Base-by-base conservation (phyloP, 2,797 vertebrate species). In the Sorex maritimensis region DNA sequence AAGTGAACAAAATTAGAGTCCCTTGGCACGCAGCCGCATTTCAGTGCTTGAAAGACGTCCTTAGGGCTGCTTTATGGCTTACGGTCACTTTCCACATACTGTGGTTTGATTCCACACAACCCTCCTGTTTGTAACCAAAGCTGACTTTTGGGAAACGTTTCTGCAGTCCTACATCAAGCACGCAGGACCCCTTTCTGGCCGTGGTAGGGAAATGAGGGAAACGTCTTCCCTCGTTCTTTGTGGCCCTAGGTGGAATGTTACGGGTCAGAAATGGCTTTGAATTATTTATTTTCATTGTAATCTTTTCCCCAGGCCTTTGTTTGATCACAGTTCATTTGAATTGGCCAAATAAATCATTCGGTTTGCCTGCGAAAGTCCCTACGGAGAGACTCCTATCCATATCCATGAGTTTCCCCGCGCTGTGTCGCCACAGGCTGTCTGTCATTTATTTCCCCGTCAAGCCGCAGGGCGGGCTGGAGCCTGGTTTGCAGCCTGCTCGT, bases 321-420 rank as follows among this genome's bases (percentile, higher is more conserved):
- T 90, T 79, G 68, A 69, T 75, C 81, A 52, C 24, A 78, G 69
- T 93, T 90, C 7, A 11, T 94, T 92, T 86, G 92, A 95, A 92
- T 94, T 93, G 89, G 44, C 79, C 72, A 28, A 88, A 79, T 96
- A 86, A 91, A 92, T 93, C 93, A 84, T 87, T 96, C 61, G 92
- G 95, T 85, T 92, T 81, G 73, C 86, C 84, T 58, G 14, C 71
- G 86, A n/a, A 81, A 88, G 85, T 93, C 94, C 87, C 89, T 2
- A 28, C 81, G 90, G 94, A 91, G 55, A 88, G 63, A 58, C n/a
- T 93, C 81, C 13, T 81, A 78, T 96, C 69, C 68, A 75, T 95
- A 74, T 65, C 80, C 93, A 90, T 71, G 92, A 94, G 84, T 30
- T 81, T 75, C 19, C 41, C 30, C 34, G 34, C 34, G 41, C 46